Conservation (phyloP, 1,140 invertebrate genomes). For the Drosophila grimshawi region DNA sequence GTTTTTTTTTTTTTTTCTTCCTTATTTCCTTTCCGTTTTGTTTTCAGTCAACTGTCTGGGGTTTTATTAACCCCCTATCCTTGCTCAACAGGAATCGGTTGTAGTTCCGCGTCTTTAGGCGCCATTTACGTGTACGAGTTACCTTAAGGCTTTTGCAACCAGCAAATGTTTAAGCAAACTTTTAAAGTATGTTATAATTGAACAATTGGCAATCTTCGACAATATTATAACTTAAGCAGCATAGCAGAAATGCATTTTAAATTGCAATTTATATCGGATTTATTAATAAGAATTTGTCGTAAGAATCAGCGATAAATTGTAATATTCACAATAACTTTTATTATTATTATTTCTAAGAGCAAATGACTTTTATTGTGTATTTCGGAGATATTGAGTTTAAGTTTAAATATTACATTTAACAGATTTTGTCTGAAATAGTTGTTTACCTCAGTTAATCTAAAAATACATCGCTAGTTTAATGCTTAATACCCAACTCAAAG, state of each 20-base stretch:
- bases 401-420: no score
- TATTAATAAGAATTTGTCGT: no score
- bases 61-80: not conserved
- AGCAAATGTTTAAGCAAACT: not conserved
- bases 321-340: no score
- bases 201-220: not conserved
- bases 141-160: not conserved
- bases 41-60: constrained; percentile 22
- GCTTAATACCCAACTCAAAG: not conserved
- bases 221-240: no score
- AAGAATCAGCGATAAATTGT: no score
- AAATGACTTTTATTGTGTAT: no score
- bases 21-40: not conserved
- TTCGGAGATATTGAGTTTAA: no score
- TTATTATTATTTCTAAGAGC: no score
- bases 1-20: not conserved
- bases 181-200: not conserved
- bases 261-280: not conserved
- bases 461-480: not conserved
- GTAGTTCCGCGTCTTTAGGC: constrained; percentile 18
- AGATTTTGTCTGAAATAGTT: no score
- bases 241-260: not conserved
- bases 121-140: not conserved
- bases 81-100: not conserved
- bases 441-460: no score